Conservation (phyloP, 2,888 invertebrate genomes). For the Cantharis nigra region DNA sequence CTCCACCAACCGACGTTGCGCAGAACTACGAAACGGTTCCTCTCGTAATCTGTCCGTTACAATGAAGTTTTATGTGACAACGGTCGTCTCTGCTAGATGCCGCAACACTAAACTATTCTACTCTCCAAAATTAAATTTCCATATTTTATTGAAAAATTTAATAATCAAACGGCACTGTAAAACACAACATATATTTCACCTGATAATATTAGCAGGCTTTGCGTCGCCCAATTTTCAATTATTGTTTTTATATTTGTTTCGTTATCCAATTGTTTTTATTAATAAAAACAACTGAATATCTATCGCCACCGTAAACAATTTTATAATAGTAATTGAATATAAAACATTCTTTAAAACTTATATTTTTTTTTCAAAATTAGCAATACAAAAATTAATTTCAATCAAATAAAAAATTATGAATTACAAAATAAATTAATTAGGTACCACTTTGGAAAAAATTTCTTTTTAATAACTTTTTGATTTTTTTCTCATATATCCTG, state of each 20-base stretch:
- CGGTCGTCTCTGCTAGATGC: background rate
- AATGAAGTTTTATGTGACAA: background rate
- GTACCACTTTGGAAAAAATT: too few species aligned
- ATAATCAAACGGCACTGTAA: background rate
- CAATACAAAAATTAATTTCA: too few species aligned
- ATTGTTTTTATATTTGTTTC: background rate
- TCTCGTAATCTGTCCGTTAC: background rate
- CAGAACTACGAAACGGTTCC: background rate
- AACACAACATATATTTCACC: background rate
- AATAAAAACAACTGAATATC: background rate
- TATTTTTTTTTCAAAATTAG: too few species aligned
- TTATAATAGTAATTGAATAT: too few species aligned
- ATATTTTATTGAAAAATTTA: background rate
- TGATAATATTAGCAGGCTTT: background rate
- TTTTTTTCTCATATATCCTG: too few species aligned
- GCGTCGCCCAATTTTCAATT: background rate
- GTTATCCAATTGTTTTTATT: background rate
- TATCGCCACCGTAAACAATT: too few species aligned
- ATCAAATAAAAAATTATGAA: too few species aligned
- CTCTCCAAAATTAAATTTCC: background rate
- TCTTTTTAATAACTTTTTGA: too few species aligned
- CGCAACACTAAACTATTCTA: background rate
- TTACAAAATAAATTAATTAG: too few species aligned
- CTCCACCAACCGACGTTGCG: conserved; percentile 8
- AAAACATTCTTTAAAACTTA: too few species aligned